Evolutionary conservation across 2,113 vertebrate genomes (phyloP).

Genomic region (Bostrychus sinensis): DNA sequence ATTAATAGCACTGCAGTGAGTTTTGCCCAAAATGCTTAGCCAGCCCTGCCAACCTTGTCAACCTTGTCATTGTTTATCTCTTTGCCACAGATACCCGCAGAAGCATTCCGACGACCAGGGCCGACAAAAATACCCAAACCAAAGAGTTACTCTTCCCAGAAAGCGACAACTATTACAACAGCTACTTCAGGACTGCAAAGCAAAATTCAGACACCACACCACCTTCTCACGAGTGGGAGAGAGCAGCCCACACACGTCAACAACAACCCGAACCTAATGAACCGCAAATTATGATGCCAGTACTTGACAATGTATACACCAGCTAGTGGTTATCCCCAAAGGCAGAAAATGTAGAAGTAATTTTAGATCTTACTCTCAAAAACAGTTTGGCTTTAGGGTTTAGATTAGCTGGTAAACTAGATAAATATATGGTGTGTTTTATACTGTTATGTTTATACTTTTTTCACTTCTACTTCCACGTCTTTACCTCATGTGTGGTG

Average conservation of each 20-base stretch:
- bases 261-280: conserved; percentile 66
- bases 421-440: neutral
- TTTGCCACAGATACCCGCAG: conserved; percentile 83
- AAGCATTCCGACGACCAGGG: conserved; percentile 78
- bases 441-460: neutral
- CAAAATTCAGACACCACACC: conserved; percentile 31
- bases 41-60: neutral
- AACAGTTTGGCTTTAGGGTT: neutral
- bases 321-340: neutral
- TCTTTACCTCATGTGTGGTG: conserved; percentile 35
- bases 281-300: conserved; percentile 56
- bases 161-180: conserved; percentile 66
- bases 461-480: neutral
- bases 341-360: neutral
- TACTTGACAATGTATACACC: neutral
- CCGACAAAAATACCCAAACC: conserved; percentile 90
- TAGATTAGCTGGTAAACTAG: neutral
- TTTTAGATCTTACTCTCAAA: neutral
- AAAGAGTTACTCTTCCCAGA: conserved; percentile 77
- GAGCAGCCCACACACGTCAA: conserved; percentile 38
- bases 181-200: conserved; percentile 32
- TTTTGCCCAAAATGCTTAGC: neutral
- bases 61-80: conserved; percentile 14
- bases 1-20: conserved; percentile 18
- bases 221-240: conserved; percentile 22